Evolutionary conservation across 2,888 invertebrate species (phyloP), one percentile per base, ranked within the genome.

Genomic region (Coleophora flavipennella): DNA sequence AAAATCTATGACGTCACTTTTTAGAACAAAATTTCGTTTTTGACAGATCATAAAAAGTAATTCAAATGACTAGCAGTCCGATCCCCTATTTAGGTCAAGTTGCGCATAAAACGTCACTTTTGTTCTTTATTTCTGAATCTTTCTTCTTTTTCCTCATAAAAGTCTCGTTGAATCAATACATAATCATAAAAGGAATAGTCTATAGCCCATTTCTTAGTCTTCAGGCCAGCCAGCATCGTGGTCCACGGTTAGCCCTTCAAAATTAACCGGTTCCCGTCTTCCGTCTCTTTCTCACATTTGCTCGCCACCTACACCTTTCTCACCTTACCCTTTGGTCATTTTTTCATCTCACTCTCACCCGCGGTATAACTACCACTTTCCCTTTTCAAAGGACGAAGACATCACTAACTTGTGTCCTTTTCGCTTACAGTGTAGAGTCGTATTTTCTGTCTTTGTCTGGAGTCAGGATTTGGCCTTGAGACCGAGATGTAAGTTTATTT

Each of bases 371-470:
- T 73, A 78, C 73, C 80, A 84, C 84, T 83, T 84, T 84, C 84
- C 84, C 81, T 84, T 83, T 84, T 81, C 66, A 83, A 83, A 81
- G 81, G 80, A 81, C 83, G 84, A 83, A 83, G 80, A 78, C 77
- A 72, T 71, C 57, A 51, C 47, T 46, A 38, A 55, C 27, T 32
- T 29, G 29, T 34, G 36, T 75, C 74, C 44, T 52, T 51, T 14
- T 79, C 52, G 1, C 8, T 2, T 55, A 0, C 33, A 12, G 10
- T 0, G 9, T 27, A 2, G 10, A 12, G 38, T 39, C 6, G 33
- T 69, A 59, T 56, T 1, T 25, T 51, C 31, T 29, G 51, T 80
- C 70, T 49, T 57, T 48, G n/a, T 70, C 61, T 40, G 59, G 65
- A 69, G 63, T 63, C 68, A 78, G 80, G 76, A 75, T 67, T 75